These are phyloP conservation scores for Pterois miles DNA, from an alignment of 2,797 vertebrate genomes.

Conservation along the genomic window DNA sequence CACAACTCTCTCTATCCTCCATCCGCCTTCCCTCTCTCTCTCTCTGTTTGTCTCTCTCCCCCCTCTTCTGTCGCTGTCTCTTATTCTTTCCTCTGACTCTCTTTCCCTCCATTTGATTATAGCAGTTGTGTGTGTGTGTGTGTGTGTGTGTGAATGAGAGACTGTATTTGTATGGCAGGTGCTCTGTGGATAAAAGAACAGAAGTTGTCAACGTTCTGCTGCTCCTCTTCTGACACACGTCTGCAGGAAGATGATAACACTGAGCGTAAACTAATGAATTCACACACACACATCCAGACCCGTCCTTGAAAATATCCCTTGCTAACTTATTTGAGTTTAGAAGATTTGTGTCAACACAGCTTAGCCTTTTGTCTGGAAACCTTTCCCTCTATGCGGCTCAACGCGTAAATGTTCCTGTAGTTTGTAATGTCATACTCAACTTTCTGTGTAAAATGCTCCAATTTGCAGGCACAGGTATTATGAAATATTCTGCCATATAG, in stretches of 20 bases:
- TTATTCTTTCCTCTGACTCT: slow-evolving; percentile 17
- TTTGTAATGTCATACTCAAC: not conserved
- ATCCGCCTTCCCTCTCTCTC: slow-evolving; percentile 4
- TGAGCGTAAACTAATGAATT: slow-evolving; percentile 43
- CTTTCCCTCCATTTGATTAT: slow-evolving; percentile 30
- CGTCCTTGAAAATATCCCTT: slow-evolving; percentile 33
- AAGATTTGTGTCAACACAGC: slow-evolving; percentile 38
- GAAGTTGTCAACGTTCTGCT: slow-evolving; percentile 18
- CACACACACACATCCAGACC: not conserved
- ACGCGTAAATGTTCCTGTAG: not conserved
- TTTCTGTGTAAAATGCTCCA: not conserved
- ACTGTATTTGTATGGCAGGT: slow-evolving; percentile 41
- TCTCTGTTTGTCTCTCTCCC: not conserved
- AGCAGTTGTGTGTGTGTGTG: slow-evolving; percentile 7
- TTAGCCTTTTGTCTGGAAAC: slow-evolving; percentile 32
- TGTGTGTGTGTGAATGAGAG: not conserved
- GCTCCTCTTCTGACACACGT: slow-evolving; percentile 37
- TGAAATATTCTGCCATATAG: not conserved
- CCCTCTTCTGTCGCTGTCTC: slow-evolving; percentile 2
- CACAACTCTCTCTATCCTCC: slow-evolving; percentile 35
- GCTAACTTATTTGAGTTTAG: slow-evolving; percentile 20
- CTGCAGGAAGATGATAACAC: slow-evolving; percentile 63
- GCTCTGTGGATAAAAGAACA: slow-evolving; percentile 52
- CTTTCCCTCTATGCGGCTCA: slow-evolving; percentile 14
- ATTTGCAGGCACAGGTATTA: slow-evolving; percentile 1